Evolutionary conservation across 2,888 invertebrate genomes (phyloP).

Genomic region (Drosophila robusta): DNA sequence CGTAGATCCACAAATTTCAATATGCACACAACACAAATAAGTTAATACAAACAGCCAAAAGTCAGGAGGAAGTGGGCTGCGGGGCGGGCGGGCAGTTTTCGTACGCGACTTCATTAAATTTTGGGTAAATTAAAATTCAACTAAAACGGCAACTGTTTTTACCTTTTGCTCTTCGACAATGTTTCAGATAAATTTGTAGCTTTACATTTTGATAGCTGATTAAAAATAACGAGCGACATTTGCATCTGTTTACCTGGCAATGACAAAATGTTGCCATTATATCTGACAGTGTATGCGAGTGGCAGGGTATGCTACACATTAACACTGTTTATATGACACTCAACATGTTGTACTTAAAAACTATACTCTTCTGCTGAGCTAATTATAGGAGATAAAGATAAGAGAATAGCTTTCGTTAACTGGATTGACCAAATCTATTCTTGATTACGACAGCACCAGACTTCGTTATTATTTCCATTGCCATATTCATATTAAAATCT

Average conservation of each 20-base stretch:
- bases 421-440: no score
- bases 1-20: slow-evolving; percentile 14
- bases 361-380: no score
- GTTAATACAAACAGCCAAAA: slow-evolving; percentile 36
- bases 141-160: slow-evolving; percentile 29
- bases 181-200: slow-evolving; percentile 32
- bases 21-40: slow-evolving; percentile 29
- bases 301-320: neutral
- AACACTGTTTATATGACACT: neutral
- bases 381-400: no score
- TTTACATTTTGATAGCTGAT: slow-evolving; percentile 71
- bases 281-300: neutral
- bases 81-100: neutral
- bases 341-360: no score
- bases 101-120: slow-evolving; percentile 64
- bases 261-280: slow-evolving; percentile 19
- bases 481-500: neutral
- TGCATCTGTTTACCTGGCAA: slow-evolving; percentile 57
- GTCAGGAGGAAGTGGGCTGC: slow-evolving; percentile 4
- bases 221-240: slow-evolving; percentile 66
- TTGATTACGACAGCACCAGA: neutral
- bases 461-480: neutral
- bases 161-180: slow-evolving; percentile 10
- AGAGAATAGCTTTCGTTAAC: neutral
- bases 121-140: slow-evolving; percentile 49